Evolutionary conservation across 2,888 invertebrate genomes (phyloP), one percentile per base, ranked within the genome.

Genomic region (Cephus spinipes): DNA sequence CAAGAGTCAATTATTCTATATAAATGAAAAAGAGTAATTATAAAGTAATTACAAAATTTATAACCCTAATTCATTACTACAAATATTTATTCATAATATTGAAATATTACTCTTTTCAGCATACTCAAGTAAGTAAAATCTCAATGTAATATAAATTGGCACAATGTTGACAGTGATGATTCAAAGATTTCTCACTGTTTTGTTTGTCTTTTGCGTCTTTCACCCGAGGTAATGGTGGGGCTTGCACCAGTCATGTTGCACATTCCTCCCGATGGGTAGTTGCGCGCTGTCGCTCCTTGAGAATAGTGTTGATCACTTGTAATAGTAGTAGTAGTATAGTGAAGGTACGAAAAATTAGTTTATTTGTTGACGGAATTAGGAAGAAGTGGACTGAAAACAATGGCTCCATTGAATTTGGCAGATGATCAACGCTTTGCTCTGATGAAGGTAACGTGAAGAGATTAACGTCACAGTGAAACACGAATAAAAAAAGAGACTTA

Each of bases 391-490:
- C 4, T 23, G 23, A 71, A 30, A 68, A 92, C 91, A 81, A 85
- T 87, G 71, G 92, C 74, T n/a, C 83, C 93, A 23, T 90, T 94
- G 79, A 93, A 93, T 77, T 92, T 96, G 81, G 95, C 95, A 76
- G 96, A 96, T 90, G 95, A 96, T 86, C 95, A 96, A 88, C 93
- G 94, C 84, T 96, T 96, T 88, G 94, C 95, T 30, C 92, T 96
- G 81, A 96, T 96, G 95, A 96, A 96, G 95, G 96, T 96, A 93
- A 92, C 12, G 71, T 31, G 32, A 71, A 71, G 6, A 31, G 31
- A 11, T 71, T 33, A 33, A 71, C 9, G n/a, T 69, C 30, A 69
- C 71, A 33, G 32, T 12, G 71, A 71, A 32, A 69, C 6, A 32
- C 11, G 11, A 69, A 32, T 69, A 34, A 30, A 4, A 40, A 40